Percentiles rank a stretch among this genome's conserved stretches.
These are phyloP conservation scores for Tiliacea aurago DNA, from an alignment of 2,888 invertebrate genomes.

Conservation along the genomic window DNA sequence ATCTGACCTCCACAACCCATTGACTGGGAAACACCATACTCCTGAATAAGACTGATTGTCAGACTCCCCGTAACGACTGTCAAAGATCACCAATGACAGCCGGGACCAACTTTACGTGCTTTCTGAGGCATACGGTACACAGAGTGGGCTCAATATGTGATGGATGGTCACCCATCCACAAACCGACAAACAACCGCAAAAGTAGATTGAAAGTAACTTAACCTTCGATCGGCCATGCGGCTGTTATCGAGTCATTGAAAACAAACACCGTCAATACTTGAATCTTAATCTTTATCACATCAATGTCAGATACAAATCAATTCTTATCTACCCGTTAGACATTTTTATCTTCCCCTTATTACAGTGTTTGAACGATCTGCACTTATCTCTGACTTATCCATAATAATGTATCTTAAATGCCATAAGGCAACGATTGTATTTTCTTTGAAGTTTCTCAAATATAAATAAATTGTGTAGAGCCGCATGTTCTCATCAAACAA, in stretches of 20 bases:
- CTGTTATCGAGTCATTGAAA: neutral
- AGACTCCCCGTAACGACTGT: no score
- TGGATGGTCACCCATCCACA: neutral
- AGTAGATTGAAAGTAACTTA: neutral
- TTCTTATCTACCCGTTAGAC: slow-evolving; percentile 12
- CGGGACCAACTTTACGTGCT: neutral
- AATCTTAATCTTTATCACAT: slow-evolving; percentile 20
- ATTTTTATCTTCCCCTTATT: slow-evolving; percentile 14
- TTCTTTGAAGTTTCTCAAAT: neutral
- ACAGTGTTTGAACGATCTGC: neutral
- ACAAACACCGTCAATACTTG: slow-evolving; percentile 12
- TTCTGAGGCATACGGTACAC: no score
- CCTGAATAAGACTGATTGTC: neutral
- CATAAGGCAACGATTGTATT: neutral
- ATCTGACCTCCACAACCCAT: no score
- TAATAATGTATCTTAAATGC: neutral
- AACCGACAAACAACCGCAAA: neutral
- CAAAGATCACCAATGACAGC: neutral
- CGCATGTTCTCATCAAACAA: neutral
- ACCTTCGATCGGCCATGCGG: neutral
- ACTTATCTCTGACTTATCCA: neutral
- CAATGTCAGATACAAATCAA: slow-evolving; percentile 23
- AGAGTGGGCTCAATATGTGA: no score
- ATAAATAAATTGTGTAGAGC: neutral
- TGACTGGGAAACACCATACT: neutral